A percentile compares a stretch with the other conserved stretches of the same genome.
phyloP scores from a whole-genome alignment of 2,888 invertebrate genomes.

The Dasysyrphus tricinctus region DNA sequence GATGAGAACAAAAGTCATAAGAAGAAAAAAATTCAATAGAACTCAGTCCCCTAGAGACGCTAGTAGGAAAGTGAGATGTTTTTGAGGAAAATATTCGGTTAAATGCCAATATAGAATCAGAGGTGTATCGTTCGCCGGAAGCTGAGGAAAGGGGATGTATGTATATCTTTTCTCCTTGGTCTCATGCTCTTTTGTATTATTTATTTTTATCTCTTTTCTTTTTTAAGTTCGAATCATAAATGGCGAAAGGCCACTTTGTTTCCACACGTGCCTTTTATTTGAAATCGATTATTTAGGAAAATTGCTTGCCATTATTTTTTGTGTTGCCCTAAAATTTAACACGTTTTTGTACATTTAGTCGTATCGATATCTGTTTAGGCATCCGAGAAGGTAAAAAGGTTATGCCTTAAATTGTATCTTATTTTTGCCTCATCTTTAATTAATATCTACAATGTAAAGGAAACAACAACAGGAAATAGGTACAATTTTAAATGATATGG shows the following conservation, averaged over 20 bases:
- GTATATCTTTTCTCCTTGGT: conserved; percentile 9
- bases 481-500: background rate
- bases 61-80: conserved; percentile 8
- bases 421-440: conserved; percentile 1
- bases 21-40: background rate
- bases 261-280: conserved; percentile 52
- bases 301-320: conserved; percentile 51
- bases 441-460: background rate
- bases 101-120: conserved; percentile 30
- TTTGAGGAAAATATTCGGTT: conserved; percentile 21
- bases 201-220: background rate
- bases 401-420: background rate
- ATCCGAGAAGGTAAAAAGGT: background rate
- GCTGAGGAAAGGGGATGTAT: background rate
- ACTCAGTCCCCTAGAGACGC: background rate
- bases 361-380: background rate
- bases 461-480: background rate
- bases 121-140: conserved; percentile 1
- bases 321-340: conserved; percentile 25
- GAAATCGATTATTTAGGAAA: conserved; percentile 59
- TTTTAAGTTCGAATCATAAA: conserved; percentile 20
- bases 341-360: conserved; percentile 4
- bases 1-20: background rate
- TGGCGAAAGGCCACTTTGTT: conserved; percentile 27
- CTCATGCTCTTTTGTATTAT: background rate